These are phyloP conservation scores for Amphimedon queenslandica DNA, from an alignment of 37 sponge, comb jelly and placozoan species.

Conservation along the genomic window DNA sequence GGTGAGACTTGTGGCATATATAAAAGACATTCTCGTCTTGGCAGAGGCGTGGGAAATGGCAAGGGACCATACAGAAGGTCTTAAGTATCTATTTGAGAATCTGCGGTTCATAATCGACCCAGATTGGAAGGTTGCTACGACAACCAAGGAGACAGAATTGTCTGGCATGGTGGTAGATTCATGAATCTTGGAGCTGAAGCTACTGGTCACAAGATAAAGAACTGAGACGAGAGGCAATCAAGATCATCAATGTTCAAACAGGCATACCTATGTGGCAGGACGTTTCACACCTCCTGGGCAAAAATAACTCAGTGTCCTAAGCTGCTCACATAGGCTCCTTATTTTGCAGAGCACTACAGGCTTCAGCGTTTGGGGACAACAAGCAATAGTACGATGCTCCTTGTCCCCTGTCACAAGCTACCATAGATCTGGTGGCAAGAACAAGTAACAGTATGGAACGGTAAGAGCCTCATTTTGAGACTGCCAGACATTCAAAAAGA, in stretches of 20 bases:
- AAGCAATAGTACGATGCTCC: constrained; percentile 1
- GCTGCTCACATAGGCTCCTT: constrained; percentile 24
- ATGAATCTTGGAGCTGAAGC: background rate
- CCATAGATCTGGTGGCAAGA: constrained; percentile 4
- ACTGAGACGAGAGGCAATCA: background rate
- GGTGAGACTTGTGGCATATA: too few relatives aligned
- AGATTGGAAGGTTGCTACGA: background rate
- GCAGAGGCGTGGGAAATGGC: too few relatives aligned
- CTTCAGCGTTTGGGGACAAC: background rate
- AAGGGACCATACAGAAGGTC: background rate
- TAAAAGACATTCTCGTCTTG: too few relatives aligned
- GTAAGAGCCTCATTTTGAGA: too few relatives aligned
- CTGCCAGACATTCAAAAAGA: too few relatives aligned
- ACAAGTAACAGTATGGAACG: background rate
- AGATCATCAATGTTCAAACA: background rate
- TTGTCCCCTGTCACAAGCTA: too few relatives aligned
- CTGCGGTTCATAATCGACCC: constrained; percentile 19
- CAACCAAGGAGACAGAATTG: constrained; percentile 12
- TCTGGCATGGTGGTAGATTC: too few relatives aligned
- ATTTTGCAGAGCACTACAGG: constrained; percentile 21
- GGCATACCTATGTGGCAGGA: background rate
- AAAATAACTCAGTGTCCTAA: background rate
- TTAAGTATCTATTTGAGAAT: background rate
- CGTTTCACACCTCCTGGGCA: background rate
- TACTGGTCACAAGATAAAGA: background rate